Conservation (phyloP, 1,140 invertebrate species). For the Drosophila pandora region DNA sequence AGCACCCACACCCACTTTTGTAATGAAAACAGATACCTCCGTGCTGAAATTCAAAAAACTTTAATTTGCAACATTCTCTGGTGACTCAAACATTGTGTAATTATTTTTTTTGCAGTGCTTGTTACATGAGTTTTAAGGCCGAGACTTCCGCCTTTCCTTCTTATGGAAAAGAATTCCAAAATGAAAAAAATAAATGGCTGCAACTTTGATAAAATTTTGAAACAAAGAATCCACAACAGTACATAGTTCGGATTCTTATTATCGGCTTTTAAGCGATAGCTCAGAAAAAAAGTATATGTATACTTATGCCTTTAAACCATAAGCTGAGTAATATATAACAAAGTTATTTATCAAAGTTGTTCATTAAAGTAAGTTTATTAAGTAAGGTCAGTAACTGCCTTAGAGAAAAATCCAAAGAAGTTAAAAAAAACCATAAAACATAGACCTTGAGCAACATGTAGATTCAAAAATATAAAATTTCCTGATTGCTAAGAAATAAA, state of each 20-base stretch:
- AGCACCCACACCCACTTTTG: background rate
- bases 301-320: background rate
- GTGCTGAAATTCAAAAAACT: background rate
- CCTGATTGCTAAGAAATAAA: background rate
- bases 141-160: background rate
- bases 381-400: conserved; percentile 12
- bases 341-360: background rate
- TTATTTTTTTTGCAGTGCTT: background rate
- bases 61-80: background rate
- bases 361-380: conserved; percentile 3
- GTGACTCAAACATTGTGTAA: background rate
- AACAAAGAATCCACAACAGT: background rate
- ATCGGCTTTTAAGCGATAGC: background rate
- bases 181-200: too few relatives aligned
- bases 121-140: too few relatives aligned
- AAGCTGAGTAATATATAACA: background rate
- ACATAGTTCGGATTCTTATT: background rate
- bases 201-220: too few relatives aligned
- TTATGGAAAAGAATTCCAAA: too few relatives aligned
- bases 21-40: background rate
- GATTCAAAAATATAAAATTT: background rate
- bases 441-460: background rate
- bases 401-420: background rate
- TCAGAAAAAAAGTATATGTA: background rate
- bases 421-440: too few relatives aligned